phyloP scores from a whole-genome alignment of 2,797 vertebrate species.

The Anas flavirostris region DNA sequence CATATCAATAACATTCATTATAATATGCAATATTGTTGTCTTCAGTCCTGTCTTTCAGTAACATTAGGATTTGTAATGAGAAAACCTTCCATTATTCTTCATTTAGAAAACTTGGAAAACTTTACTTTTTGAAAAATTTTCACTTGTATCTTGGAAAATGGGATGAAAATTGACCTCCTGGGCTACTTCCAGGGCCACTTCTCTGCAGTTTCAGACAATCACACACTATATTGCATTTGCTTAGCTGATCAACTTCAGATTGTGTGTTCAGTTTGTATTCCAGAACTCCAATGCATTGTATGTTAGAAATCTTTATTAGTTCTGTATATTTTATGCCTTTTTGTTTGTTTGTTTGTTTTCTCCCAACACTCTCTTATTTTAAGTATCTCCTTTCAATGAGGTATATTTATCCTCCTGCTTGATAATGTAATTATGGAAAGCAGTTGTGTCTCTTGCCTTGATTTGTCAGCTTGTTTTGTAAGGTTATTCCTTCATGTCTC shows the following conservation, averaged over 20 bases:
- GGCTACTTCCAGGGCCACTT: neutral
- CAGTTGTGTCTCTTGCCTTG: neutral
- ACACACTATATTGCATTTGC: neutral
- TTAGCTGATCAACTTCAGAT: neutral
- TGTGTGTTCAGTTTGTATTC: neutral
- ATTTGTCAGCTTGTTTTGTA: neutral
- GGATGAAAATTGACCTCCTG: neutral
- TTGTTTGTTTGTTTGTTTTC: neutral
- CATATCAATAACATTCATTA: neutral
- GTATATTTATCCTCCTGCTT: neutral
- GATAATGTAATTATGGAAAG: neutral
- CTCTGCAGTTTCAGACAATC: neutral
- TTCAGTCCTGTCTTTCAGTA: neutral
- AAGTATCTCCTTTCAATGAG: neutral
- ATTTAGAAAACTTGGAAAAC: neutral
- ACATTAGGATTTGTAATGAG: neutral
- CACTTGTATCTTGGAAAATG: neutral
- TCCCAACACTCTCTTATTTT: neutral
- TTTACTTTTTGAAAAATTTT: neutral
- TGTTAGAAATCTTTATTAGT: neutral
- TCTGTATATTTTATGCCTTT: neutral
- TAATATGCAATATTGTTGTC: neutral
- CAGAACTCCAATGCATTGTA: neutral
- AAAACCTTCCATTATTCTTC: accelerated
- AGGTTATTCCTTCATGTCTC: neutral